phyloP scores from a whole-genome alignment of 1,140 invertebrate genomes.

The Bombus soroeensis region DNA sequence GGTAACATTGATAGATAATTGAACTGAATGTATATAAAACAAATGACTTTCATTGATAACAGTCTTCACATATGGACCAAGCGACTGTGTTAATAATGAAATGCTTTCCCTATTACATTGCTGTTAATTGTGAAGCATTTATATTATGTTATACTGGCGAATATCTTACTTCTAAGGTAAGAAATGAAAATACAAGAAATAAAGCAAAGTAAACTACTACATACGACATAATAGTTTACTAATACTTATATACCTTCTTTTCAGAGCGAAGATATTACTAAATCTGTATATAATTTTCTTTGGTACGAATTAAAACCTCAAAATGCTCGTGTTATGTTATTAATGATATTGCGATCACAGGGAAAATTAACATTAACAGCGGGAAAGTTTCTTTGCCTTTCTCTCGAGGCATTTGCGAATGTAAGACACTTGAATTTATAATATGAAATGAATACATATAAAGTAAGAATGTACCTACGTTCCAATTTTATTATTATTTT shows the following conservation, averaged over 20 bases:
- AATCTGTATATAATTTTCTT: conserved; percentile 28
- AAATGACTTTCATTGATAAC: neutral
- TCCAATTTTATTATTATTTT: neutral
- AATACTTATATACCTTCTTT: neutral
- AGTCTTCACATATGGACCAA: too few species aligned
- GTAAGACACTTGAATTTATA: conserved; percentile 37
- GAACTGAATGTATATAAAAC: neutral
- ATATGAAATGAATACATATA: neutral
- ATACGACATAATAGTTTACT: too few species aligned
- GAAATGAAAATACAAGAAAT: too few species aligned
- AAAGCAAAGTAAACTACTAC: too few species aligned
- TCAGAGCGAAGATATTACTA: conserved; percentile 42
- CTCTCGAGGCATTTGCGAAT: conserved; percentile 45
- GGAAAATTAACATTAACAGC: conserved; percentile 40
- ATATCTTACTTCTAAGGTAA: too few species aligned
- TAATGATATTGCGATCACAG: conserved; percentile 47
- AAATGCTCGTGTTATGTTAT: conserved; percentile 30
- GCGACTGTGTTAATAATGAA: too few species aligned
- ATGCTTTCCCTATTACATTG: too few species aligned
- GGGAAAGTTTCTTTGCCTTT: conserved; percentile 54
- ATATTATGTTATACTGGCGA: too few species aligned
- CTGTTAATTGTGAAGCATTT: too few species aligned
- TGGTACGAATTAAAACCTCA: conserved; percentile 53
- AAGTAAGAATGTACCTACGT: fast-evolving
- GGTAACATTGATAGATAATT: neutral